Evolutionary conservation across 2,113 vertebrate species (phyloP).

Genomic region (Scophthalmus maximus): DNA sequence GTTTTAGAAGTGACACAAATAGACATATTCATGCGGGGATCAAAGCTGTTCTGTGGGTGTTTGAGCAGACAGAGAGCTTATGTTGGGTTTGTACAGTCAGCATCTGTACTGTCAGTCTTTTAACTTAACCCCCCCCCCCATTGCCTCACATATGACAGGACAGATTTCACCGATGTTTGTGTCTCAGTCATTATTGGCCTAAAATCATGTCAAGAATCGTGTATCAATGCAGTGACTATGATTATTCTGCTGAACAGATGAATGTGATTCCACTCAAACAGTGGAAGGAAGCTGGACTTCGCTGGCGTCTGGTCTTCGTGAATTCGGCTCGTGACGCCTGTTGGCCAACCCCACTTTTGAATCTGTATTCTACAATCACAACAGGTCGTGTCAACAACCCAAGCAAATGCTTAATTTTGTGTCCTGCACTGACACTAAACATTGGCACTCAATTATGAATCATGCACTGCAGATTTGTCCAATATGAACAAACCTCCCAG

Average conservation of each 20-base stretch:
- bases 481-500: too few species aligned
- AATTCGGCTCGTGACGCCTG: too few species aligned
- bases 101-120: conserved; percentile 19
- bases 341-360: too few species aligned
- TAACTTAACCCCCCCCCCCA: neutral
- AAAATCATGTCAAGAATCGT: neutral
- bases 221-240: neutral
- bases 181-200: neutral
- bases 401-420: too few species aligned
- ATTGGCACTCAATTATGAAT: too few species aligned
- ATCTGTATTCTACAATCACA: too few species aligned
- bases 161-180: conserved; percentile 1
- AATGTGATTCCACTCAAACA: neutral
- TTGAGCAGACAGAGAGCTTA: conserved; percentile 42
- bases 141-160: neutral
- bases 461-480: too few species aligned
- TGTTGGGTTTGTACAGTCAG: conserved; percentile 51
- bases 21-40: conserved; percentile 67
- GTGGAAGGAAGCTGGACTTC: too few species aligned
- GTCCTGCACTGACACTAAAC: too few species aligned
- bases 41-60: conserved; percentile 59
- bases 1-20: conserved; percentile 69
- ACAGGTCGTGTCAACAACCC: too few species aligned
- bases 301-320: too few species aligned
- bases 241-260: neutral